A percentile compares a stretch with the other conserved stretches of the same genome.
Conservation (phyloP, 2,797 vertebrate species). For the Spheniscus humboldti region DNA sequence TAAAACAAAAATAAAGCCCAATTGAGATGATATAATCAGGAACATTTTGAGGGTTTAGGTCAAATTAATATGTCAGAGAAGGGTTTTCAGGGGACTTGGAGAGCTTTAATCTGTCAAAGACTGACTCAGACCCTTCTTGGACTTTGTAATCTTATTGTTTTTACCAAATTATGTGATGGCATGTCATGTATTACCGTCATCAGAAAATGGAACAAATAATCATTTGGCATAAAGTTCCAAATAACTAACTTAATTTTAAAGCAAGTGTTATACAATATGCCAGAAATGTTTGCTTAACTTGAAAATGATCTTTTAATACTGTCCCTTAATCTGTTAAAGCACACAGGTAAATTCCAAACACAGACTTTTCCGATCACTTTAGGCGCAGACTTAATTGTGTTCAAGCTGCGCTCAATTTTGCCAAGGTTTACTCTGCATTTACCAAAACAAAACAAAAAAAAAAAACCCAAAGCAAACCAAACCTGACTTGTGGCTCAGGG, state of each 20-base stretch:
- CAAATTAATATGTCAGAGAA: constrained; percentile 38
- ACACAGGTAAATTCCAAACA: not conserved
- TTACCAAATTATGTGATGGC: constrained; percentile 11
- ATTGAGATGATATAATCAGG: constrained; percentile 58
- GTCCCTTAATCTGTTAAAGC: not conserved
- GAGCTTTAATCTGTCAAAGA: constrained; percentile 40
- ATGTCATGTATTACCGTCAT: not conserved
- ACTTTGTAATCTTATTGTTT: constrained; percentile 38
- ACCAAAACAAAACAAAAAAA: not conserved
- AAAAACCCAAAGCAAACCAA: not conserved
- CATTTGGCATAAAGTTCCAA: not conserved
- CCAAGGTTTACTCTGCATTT: not conserved
- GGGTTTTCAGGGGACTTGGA: constrained; percentile 18
- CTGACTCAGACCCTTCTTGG: constrained; percentile 23
- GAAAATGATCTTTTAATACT: constrained; percentile 23
- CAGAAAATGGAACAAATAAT: not conserved
- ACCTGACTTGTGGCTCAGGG: not conserved
- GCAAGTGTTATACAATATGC: not conserved
- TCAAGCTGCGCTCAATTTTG: accelerated
- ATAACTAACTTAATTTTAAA: constrained; percentile 48
- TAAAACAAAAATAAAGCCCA: constrained; percentile 54
- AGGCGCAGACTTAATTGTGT: not conserved
- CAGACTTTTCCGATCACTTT: not conserved
- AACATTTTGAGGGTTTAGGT: constrained; percentile 59
- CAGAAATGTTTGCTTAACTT: constrained; percentile 25